Percentiles rank a stretch among this genome's conserved stretches.
Evolutionary conservation across 1,140 invertebrate species (phyloP).

Genomic region (Radopholus similis): DNA sequence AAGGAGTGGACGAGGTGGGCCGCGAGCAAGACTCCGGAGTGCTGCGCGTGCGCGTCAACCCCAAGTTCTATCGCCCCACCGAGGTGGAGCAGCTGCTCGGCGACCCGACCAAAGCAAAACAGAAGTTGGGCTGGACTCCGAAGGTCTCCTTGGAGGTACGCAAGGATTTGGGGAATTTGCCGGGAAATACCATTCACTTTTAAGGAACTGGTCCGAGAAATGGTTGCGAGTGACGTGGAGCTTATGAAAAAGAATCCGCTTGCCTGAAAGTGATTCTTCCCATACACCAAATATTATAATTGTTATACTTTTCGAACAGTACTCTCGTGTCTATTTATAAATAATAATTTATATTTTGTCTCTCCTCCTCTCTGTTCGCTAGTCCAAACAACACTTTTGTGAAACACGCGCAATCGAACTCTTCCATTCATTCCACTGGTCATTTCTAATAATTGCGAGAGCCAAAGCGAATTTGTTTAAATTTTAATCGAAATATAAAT

Average conservation of each 20-base stretch:
- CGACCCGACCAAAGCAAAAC: constrained; percentile 81
- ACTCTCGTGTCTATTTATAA: no score
- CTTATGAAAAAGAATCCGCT: constrained; percentile 84
- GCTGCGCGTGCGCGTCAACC: constrained; percentile 82
- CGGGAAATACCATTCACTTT: constrained; percentile 40
- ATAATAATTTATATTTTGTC: no score
- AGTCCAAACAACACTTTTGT: no score
- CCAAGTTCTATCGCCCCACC: constrained; percentile 91
- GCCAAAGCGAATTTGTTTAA: no score
- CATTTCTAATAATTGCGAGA: no score
- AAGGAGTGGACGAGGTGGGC: constrained; percentile 78
- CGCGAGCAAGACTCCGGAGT: constrained; percentile 75
- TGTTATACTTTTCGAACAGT: no score
- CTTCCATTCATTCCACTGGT: no score
- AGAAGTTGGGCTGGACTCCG: constrained; percentile 79
- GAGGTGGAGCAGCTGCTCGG: constrained; percentile 92
- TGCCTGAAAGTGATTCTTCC: no score
- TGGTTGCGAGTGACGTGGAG: constrained; percentile 86
- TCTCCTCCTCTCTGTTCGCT: no score
- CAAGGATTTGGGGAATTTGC: constrained; percentile 21
- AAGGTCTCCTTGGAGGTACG: constrained; percentile 70
- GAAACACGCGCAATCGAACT: no score
- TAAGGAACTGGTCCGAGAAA: constrained; percentile 83
- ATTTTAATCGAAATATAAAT: no score
- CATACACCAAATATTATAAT: no score